Base-by-base conservation (phyloP, 2,113 vertebrate species). In the Oceanites oceanicus region DNA sequence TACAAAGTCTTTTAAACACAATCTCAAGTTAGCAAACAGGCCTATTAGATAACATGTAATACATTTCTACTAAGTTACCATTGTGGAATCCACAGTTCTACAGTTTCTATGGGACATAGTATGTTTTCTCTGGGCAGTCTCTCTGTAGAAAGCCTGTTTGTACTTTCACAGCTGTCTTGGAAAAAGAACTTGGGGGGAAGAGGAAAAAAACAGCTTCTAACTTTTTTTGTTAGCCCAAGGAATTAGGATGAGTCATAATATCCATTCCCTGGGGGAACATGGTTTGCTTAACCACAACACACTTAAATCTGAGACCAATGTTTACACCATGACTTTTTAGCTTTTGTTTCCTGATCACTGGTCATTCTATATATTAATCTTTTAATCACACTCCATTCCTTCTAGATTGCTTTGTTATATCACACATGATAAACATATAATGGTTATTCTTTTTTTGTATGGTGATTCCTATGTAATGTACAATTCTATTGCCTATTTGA, bases 261-360 rank as follows among this genome's bases (percentile, higher is more conserved):
- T 5, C 27, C 26, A 70, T 77, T 82, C 29, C 23, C 32, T 67
- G 21, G 34, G 38, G 62, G 38, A 81, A 77, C 10, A 47, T 18
- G 49, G 19, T 76, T 65, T 61, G 34, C n/a, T 55, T 83, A 68
- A 84, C 7, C 47, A 79, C 45, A 70, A 21, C 18, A 67, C 25
- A 29, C 14, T 73, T 40, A 77, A 72, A 27, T 55, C 38, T 32
- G 36, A 82, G 74, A 67, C 40, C 75, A 78, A 0, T 20, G 52
- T 65, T 86, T 50, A 95, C 53, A 59, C 23, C 68, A 27, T 30
- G 11, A 36, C 55, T 58, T 94, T 94, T 83, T 47, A 83, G 55
- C 32, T 50, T 68, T 32, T 58, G 26, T 68, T 94, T 92, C 53
- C 38, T 62, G 26, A 78, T 53, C 44, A 45, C 42, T 76, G 29